A percentile compares a stretch with the other conserved stretches of the same genome.
Evolutionary conservation across 2,113 vertebrate genomes (phyloP).

Genomic region (Hypanus sabinus): DNA sequence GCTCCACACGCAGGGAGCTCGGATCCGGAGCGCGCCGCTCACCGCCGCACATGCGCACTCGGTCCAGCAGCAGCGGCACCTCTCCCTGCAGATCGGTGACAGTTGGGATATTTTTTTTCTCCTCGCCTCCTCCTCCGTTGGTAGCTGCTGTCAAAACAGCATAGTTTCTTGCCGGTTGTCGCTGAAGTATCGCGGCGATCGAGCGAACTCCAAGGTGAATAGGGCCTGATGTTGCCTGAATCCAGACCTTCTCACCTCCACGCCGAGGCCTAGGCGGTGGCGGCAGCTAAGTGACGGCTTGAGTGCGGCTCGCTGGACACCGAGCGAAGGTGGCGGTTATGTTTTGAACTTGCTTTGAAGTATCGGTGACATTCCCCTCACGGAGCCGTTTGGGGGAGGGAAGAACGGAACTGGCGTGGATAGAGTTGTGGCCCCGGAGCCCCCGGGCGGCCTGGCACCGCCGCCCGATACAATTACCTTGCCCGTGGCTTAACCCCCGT

Average conservation of each 20-base stretch:
- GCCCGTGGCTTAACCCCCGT: not conserved
- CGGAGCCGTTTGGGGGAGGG: not conserved
- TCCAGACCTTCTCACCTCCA: not conserved
- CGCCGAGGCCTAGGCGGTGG: not conserved
- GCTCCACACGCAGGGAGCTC: no score
- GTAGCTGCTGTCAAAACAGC: no score
- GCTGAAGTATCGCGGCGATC: not conserved
- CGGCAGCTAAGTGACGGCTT: not conserved
- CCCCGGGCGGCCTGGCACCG: not conserved
- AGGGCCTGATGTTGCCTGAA: no score
- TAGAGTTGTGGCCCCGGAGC: not conserved
- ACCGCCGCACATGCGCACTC: not conserved
- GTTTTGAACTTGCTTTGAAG: not conserved
- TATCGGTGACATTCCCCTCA: not conserved
- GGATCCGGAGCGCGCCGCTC: no score
- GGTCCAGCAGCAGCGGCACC: not conserved
- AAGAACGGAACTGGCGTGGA: not conserved
- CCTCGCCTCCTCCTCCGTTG: not conserved
- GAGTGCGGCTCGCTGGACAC: not conserved
- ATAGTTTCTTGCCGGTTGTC: not conserved
- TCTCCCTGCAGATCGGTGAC: not conserved
- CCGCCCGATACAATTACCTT: not conserved
- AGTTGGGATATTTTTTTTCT: not conserved
- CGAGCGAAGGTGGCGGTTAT: not conserved
- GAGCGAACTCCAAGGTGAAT: not conserved